Percentiles rank a stretch among this genome's conserved stretches.
phyloP scores from a whole-genome alignment of 2,888 invertebrate species.

The Calliphora vomitoria region DNA sequence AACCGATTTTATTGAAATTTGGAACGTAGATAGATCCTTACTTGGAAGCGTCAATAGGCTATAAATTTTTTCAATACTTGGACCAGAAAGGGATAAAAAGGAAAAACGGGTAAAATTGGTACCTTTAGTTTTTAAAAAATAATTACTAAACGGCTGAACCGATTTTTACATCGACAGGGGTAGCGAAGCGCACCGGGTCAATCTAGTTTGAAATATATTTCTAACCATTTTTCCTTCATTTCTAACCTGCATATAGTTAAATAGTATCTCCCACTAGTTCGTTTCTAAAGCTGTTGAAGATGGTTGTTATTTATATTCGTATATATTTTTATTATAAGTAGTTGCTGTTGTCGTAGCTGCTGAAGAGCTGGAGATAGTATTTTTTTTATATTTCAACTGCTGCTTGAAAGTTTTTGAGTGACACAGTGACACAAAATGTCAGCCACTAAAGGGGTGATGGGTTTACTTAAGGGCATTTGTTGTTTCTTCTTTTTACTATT shows the following conservation, averaged over 20 bases:
- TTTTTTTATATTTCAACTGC: slow-evolving; percentile 52
- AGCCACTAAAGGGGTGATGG: slow-evolving; percentile 68
- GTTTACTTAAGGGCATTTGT: slow-evolving; percentile 47
- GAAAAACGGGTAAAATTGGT: too few species aligned
- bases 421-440: slow-evolving; percentile 75
- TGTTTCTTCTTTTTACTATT: not conserved
- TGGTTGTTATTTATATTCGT: not conserved
- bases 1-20: too few species aligned
- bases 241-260: not conserved
- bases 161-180: too few species aligned
- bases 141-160: too few species aligned
- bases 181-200: too few species aligned
- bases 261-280: not conserved
- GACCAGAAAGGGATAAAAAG: too few species aligned
- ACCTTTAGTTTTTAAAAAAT: too few species aligned
- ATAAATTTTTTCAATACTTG: too few species aligned
- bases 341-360: slow-evolving; percentile 11
- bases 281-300: slow-evolving; percentile 5
- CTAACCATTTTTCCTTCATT: not conserved
- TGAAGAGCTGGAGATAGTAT: slow-evolving; percentile 22
- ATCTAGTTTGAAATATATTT: too few species aligned
- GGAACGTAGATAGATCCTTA: too few species aligned
- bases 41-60: too few species aligned
- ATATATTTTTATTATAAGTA: slow-evolving; percentile 1
- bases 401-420: slow-evolving; percentile 69